These are phyloP conservation scores for Nanorana parkeri DNA, from an alignment of 2,113 vertebrate genomes.

Conservation along the genomic window DNA sequence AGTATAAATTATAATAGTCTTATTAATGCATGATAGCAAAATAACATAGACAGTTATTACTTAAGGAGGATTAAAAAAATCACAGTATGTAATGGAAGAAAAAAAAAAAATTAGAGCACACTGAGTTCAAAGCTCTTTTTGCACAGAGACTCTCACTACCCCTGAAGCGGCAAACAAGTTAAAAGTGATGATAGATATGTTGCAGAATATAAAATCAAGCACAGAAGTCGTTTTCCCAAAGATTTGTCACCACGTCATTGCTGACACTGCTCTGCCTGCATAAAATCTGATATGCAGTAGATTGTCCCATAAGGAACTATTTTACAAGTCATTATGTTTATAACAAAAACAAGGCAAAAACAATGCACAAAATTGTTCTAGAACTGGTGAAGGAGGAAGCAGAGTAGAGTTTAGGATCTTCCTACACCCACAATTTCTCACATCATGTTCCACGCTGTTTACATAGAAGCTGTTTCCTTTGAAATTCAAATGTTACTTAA, in stretches of 20 bases:
- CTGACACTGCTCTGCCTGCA: constrained; percentile 48
- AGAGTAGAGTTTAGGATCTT: constrained; percentile 23
- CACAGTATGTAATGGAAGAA: constrained; percentile 20
- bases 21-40: neutral
- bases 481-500: constrained; percentile 53
- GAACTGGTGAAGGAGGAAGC: constrained; percentile 24
- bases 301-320: constrained; percentile 44
- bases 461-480: constrained; percentile 50
- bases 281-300: constrained; percentile 18
- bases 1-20: no score
- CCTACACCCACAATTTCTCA: constrained; percentile 21
- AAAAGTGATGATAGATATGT: constrained; percentile 53
- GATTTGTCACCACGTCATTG: constrained; percentile 33
- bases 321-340: constrained; percentile 53
- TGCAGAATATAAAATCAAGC: constrained; percentile 52
- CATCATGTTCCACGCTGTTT: constrained; percentile 51
- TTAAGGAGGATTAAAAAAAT: constrained; percentile 23
- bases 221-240: constrained; percentile 48
- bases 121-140: constrained; percentile 33
- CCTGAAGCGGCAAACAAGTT: constrained; percentile 50
- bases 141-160: constrained; percentile 34
- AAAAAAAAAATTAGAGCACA: constrained; percentile 24
- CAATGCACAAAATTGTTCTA: constrained; percentile 39
- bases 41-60: constrained; percentile 4
- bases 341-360: constrained; percentile 27